Conservation (phyloP, 2,113 vertebrate species). For the Zosterops japonicus region DNA sequence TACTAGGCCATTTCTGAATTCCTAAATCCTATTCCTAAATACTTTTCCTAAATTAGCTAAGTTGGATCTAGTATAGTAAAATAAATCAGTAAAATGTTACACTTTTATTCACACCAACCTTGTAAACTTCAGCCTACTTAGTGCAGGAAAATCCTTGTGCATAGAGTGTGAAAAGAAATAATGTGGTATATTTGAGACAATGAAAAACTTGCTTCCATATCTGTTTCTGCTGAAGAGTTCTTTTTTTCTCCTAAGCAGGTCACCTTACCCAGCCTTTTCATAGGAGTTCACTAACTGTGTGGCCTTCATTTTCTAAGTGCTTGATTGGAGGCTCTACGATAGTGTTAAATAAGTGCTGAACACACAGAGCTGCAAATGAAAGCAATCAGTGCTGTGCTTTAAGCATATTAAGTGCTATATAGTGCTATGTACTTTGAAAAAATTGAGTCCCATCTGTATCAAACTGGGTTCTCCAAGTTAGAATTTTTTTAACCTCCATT, state of each 20-base stretch:
- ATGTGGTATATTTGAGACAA: background rate
- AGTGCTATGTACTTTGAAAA: slow-evolving; percentile 57
- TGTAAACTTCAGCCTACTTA: background rate
- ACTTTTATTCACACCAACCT: background rate
- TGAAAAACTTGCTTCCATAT: background rate
- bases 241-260: background rate
- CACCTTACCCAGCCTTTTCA: slow-evolving; percentile 37
- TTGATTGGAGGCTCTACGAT: slow-evolving; percentile 36
- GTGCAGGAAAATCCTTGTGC: background rate
- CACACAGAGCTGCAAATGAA: slow-evolving; percentile 64
- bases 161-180: background rate
- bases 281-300: slow-evolving; percentile 46
- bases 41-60: background rate
- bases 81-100: background rate
- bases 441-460: slow-evolving; percentile 54
- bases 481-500: slow-evolving; percentile 26
- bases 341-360: slow-evolving; percentile 60
- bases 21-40: background rate
- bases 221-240: background rate
- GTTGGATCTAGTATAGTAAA: background rate
- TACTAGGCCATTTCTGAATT: background rate
- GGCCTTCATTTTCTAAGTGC: slow-evolving; percentile 62
- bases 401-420: slow-evolving; percentile 59
- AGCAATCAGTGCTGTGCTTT: slow-evolving; percentile 59
- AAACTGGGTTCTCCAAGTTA: slow-evolving; percentile 28